These are phyloP conservation scores for Plebejus melissa DNA, from an alignment of 2,888 invertebrate genomes.

Conservation along the genomic window DNA sequence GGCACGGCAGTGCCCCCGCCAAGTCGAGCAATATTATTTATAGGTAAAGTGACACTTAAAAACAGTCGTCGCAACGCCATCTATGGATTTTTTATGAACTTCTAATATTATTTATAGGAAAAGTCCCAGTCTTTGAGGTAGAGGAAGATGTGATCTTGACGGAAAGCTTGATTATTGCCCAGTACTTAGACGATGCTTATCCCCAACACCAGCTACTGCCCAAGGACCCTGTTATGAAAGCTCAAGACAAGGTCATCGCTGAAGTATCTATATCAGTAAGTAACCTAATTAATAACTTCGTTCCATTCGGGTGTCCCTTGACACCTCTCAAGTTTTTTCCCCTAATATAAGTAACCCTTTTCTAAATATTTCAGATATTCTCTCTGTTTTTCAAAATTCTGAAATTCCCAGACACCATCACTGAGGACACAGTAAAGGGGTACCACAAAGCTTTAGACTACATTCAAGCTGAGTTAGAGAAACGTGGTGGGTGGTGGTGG, in stretches of 20 bases:
- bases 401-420: constrained; percentile 48
- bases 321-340: too few relatives aligned
- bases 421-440: constrained; percentile 44
- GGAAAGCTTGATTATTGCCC: constrained; percentile 88
- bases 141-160: constrained; percentile 82
- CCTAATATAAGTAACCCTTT: too few relatives aligned
- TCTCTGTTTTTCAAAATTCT: constrained; percentile 47
- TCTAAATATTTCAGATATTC: constrained; percentile 45
- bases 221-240: constrained; percentile 82
- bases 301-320: too few relatives aligned
- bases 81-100: constrained; percentile 80
- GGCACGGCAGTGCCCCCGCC: too few relatives aligned
- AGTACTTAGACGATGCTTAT: constrained; percentile 90
- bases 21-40: too few relatives aligned
- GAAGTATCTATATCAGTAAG: constrained; percentile 55
- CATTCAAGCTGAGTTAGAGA: constrained; percentile 81
- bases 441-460: constrained; percentile 71
- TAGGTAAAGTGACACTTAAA: too few relatives aligned
- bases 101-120: constrained; percentile 57
- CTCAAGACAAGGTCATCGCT: constrained; percentile 84
- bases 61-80: constrained; percentile 60
- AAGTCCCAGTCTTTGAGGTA: constrained; percentile 88
- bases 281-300: too few relatives aligned
- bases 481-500: too few relatives aligned
- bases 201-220: constrained; percentile 82